Evolutionary conservation across 2,797 vertebrate genomes (phyloP).

Genomic region (Cephalopachus bancanus): DNA sequence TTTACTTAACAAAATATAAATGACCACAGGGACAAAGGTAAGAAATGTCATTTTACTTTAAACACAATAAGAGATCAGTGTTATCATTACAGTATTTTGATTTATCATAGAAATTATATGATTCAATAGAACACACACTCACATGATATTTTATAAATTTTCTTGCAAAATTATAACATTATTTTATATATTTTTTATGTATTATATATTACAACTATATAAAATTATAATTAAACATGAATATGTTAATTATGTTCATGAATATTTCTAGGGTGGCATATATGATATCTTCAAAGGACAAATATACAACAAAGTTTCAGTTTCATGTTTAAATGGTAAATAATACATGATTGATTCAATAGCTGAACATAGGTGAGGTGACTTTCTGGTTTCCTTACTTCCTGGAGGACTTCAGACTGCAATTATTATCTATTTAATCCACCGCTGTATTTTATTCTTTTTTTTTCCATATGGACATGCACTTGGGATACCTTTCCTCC

Average conservation of each 20-base stretch:
- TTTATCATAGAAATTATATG: slow-evolving; percentile 17
- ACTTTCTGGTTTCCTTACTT: background rate
- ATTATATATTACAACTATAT: no score
- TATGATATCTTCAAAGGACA: slow-evolving; percentile 23
- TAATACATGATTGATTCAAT: slow-evolving; percentile 16
- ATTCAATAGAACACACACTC: background rate
- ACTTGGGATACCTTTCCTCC: slow-evolving; percentile 16
- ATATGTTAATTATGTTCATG: background rate
- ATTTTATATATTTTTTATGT: no score
- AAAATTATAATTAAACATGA: no score
- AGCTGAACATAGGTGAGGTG: background rate
- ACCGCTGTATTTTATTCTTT: background rate
- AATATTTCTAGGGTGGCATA: background rate
- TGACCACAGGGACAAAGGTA: background rate
- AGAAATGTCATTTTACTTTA: slow-evolving; percentile 32
- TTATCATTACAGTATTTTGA: slow-evolving; percentile 10
- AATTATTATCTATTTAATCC: background rate
- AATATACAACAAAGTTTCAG: slow-evolving; percentile 18
- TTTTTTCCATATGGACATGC: background rate
- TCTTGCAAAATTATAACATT: background rate
- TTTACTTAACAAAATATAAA: slow-evolving; percentile 55
- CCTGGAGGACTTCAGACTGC: background rate
- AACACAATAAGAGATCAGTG: slow-evolving; percentile 17
- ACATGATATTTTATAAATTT: slow-evolving; percentile 57
- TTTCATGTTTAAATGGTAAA: slow-evolving; percentile 5